These are phyloP conservation scores for Ramphastos sulfuratus DNA, from an alignment of 2,113 vertebrate genomes.

Conservation along the genomic window DNA sequence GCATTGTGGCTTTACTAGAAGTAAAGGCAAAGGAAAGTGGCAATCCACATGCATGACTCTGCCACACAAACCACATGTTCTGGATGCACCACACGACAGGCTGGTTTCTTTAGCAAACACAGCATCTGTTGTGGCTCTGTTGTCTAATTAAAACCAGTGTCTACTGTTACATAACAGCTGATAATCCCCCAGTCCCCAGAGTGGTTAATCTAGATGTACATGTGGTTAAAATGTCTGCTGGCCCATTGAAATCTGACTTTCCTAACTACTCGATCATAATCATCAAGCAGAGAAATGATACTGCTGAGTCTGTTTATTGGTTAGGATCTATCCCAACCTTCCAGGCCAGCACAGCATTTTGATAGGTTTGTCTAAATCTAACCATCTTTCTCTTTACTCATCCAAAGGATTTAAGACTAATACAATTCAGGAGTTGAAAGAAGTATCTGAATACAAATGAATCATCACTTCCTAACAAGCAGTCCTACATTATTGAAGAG, in stretches of 20 bases:
- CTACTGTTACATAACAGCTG: neutral
- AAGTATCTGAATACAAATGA: neutral
- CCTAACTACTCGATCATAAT: neutral
- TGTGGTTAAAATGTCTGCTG: neutral
- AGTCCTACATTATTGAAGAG: neutral
- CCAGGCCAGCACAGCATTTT: neutral
- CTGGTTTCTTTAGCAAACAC: neutral
- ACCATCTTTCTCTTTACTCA: neutral
- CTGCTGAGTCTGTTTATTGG: neutral
- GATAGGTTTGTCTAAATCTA: neutral
- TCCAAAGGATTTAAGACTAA: neutral
- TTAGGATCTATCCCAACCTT: neutral
- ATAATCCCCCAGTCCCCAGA: neutral
- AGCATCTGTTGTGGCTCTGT: constrained; percentile 6
- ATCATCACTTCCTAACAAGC: neutral
- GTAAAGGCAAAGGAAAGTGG: neutral
- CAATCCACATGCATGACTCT: neutral
- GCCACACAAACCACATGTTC: neutral
- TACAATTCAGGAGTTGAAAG: neutral
- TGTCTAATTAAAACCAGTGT: constrained; percentile 10
- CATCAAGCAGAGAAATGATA: neutral
- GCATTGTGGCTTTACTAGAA: neutral
- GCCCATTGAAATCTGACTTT: neutral
- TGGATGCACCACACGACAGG: neutral
- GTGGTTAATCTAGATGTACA: neutral